These are phyloP conservation scores for Cynocephalus volans DNA, from an alignment of 2,113 vertebrate species.

Conservation along the genomic window DNA sequence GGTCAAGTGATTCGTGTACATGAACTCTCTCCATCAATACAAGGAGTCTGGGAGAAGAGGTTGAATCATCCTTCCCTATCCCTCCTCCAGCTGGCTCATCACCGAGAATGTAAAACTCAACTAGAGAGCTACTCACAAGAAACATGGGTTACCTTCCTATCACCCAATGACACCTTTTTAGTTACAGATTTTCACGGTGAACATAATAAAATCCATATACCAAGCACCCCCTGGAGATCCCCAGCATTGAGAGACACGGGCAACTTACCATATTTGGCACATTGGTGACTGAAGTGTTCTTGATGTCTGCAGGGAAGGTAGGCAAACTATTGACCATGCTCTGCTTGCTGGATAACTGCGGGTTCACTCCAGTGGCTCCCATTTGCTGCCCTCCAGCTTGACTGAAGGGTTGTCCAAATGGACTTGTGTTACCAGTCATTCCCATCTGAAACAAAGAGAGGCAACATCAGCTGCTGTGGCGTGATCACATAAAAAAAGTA, in stretches of 20 bases:
- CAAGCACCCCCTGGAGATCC: fast-evolving
- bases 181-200: background rate
- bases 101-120: background rate
- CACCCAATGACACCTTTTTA: background rate
- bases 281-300: slow-evolving; percentile 94
- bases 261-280: slow-evolving; percentile 97
- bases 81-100: background rate
- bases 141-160: background rate
- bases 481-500: background rate
- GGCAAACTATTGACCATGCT: slow-evolving; percentile 95
- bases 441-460: slow-evolving; percentile 93
- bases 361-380: slow-evolving; percentile 93
- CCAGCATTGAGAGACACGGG: background rate
- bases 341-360: slow-evolving; percentile 95
- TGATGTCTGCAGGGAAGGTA: slow-evolving; percentile 94
- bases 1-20: background rate
- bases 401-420: slow-evolving; percentile 96
- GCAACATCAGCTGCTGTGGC: slow-evolving; percentile 3
- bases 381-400: slow-evolving; percentile 95
- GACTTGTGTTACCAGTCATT: slow-evolving; percentile 93
- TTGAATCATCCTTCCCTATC: background rate
- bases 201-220: background rate
- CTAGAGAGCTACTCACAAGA: background rate
- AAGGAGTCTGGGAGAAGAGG: background rate
- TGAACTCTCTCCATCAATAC: background rate